These are phyloP conservation scores for Tenthredo livida DNA, from an alignment of 2,888 invertebrate species.

Conservation along the genomic window DNA sequence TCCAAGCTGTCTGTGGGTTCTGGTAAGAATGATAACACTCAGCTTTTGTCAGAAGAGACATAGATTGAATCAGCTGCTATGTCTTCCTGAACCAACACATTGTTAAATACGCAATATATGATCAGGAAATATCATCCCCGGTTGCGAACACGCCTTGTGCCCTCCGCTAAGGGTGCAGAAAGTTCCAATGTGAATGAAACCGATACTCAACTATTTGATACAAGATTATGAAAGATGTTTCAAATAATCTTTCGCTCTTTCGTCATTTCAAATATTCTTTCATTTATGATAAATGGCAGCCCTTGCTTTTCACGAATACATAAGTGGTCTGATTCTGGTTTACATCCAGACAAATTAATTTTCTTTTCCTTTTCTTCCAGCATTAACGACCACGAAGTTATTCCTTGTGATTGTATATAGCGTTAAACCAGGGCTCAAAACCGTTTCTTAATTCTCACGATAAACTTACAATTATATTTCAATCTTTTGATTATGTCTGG, in stretches of 20 bases:
- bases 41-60: neutral
- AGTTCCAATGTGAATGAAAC: neutral
- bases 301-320: too few species aligned
- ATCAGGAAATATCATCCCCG: neutral
- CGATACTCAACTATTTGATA: neutral
- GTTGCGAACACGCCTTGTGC: too few species aligned
- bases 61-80: neutral
- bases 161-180: neutral
- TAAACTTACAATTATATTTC: neutral
- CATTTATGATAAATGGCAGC: too few species aligned
- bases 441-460: neutral
- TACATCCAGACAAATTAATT: too few species aligned
- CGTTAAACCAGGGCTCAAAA: neutral
- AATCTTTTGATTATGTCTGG: neutral
- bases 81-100: neutral
- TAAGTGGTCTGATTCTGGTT: too few species aligned
- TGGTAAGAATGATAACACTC: neutral
- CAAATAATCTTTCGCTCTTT: neutral
- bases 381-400: too few species aligned
- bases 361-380: too few species aligned
- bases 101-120: neutral
- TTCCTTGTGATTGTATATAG: too few species aligned
- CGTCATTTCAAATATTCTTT: too few species aligned
- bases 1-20: constrained; percentile 1
- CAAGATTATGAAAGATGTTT: neutral